Percentiles rank a stretch among this genome's conserved stretches.
phyloP scores from a whole-genome alignment of 2,888 invertebrate genomes.

The Sesia apiformis region DNA sequence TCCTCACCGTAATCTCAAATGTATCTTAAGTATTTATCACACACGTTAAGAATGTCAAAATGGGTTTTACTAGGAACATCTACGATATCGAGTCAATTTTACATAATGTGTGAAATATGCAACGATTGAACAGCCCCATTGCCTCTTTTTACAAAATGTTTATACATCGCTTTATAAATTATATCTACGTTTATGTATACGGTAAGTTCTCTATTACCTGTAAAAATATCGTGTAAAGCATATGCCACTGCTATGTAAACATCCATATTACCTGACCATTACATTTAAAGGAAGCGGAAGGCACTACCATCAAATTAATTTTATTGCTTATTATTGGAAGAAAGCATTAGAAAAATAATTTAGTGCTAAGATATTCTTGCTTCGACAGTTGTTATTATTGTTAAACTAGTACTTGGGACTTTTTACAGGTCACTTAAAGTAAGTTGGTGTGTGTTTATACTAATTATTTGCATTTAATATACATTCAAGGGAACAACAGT shows the following conservation, averaged over 20 bases:
- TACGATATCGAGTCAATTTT: constrained; percentile 40
- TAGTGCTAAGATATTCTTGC: constrained; percentile 35
- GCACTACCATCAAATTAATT: constrained; percentile 67
- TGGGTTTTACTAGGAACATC: constrained; percentile 61
- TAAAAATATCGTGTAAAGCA: constrained; percentile 71
- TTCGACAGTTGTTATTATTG: neutral
- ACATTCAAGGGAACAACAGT: constrained; percentile 29
- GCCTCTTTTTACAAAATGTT: constrained; percentile 56
- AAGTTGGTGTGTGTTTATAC: constrained; percentile 46
- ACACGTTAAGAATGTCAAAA: constrained; percentile 50
- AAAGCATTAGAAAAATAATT: constrained; percentile 68
- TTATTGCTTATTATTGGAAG: constrained; percentile 65
- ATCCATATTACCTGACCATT: constrained; percentile 17
- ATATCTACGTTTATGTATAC: constrained; percentile 63
- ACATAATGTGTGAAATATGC: constrained; percentile 62
- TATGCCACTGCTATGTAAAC: constrained; percentile 54
- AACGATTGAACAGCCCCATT: constrained; percentile 66
- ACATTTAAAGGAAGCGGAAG: constrained; percentile 66
- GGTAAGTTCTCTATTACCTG: constrained; percentile 66
- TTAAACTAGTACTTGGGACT: neutral
- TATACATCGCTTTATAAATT: constrained; percentile 55
- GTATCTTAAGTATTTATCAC: constrained; percentile 23
- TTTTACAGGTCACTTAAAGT: constrained; percentile 32
- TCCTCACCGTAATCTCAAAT: neutral
- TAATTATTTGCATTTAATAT: constrained; percentile 15